Conservation (phyloP, 35 echinoderm and acorn worm species). For the Apostichopus japonicus region DNA sequence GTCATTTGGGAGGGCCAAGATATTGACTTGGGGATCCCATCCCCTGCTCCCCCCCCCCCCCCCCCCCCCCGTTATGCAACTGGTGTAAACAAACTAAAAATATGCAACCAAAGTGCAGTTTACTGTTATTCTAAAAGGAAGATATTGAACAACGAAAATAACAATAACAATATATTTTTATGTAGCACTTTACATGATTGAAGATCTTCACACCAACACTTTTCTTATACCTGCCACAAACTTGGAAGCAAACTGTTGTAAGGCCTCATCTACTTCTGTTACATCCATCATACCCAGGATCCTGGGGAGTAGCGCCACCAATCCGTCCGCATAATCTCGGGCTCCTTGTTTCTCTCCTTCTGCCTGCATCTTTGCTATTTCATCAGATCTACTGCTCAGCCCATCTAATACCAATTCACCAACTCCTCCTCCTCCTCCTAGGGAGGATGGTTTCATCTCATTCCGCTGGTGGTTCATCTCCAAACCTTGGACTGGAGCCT, state of each 20-base stretch:
- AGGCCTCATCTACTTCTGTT: constrained; percentile 69
- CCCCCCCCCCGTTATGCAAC: no score
- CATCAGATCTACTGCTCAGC: constrained; percentile 12
- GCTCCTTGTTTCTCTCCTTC: constrained; percentile 88
- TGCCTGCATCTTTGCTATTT: constrained; percentile 70
- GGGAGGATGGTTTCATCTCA: background rate
- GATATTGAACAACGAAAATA: no score
- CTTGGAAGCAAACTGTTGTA: constrained; percentile 87
- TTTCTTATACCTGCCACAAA: constrained; percentile 81
- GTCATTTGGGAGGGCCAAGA: no score
- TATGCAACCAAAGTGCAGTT: no score
- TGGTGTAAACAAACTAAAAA: no score
- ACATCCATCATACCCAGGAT: constrained; percentile 70
- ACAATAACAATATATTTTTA: no score
- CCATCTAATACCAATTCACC: background rate
- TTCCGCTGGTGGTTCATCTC: background rate
- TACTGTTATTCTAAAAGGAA: no score
- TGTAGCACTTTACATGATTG: no score
- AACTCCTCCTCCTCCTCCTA: no score
- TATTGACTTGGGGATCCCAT: no score
- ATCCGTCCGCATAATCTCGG: constrained; percentile 74
- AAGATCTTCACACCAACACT: background rate
- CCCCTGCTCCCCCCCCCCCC: no score
- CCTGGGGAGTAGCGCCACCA: constrained; percentile 73
- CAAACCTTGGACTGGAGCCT: background rate